Evolutionary conservation across 2,888 invertebrate species (phyloP), one percentile per base, ranked within the genome.

Genomic region (Heliconius ethilla): DNA sequence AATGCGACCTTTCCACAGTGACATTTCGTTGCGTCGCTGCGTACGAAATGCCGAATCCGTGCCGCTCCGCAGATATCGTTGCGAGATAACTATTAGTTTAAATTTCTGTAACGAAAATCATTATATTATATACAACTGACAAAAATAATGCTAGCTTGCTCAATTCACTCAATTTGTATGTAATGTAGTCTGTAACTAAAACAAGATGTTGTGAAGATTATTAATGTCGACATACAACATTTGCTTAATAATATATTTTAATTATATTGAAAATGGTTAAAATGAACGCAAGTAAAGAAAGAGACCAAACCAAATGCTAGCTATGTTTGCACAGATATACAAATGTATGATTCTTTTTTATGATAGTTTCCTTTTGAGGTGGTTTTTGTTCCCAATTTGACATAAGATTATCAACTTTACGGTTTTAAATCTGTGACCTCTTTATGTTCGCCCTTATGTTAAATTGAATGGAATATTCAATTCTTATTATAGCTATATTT

Each of bases 11-110:
- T 90, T 90, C 83, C 81, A 79, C 85, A 84, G 85, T 91, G 91
- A 89, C 91, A 91, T 92, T 92, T 90, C 70, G 84, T 79, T 80
- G 82, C 83, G 82, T 82, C 81, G 70, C 82, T 90, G 89, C 90
- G 89, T 89, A 89, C 87, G 81, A 91, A 94, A 92, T 93, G 93
- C 89, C 93, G 89, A 91, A 85, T 90, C 86, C 93, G 93, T 94
- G 93, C 90, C 79, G 83, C 76, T 70, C 73, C 76, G 83, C 81
- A 88, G 86, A 89, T 88, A 87, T 86, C 83, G 27, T 82, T 82
- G 80, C 82, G 80, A 81, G 81, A 83, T 77, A 77, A 55, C 83
- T 82, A 76, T 82, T 83, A 83, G 80, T 82, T 82, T 81, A 80
- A 80, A 82, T 82, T 82, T 75, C 78, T 83, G 82, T 81, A 82